Evolutionary conservation across 2,888 invertebrate genomes (phyloP), one percentile per base, ranked within the genome.

Genomic region (Papilio demoleus): DNA sequence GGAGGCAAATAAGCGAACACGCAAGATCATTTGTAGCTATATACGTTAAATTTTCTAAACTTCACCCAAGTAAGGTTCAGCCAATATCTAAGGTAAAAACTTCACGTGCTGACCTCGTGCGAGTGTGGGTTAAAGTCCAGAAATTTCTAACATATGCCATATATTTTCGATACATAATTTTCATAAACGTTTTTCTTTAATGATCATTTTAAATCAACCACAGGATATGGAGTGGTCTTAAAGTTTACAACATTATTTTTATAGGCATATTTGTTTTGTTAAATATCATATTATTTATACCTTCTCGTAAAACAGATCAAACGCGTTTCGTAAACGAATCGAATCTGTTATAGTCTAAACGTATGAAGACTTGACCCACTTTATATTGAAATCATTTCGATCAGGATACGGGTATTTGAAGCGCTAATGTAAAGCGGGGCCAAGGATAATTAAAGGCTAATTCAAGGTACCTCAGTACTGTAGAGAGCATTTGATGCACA

Each of bases 231-330:
- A 1, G 53, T 53, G 1, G 9, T n/a, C n/a, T 2, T 24, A 27
- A n/a, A 31, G 3, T 56, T 31, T 17, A 56, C 53, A 17, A 59
- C 19, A 17, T 47, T 65, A n/a, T 34, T 17, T 65, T 45, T 47
- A 31, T 34, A 42, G 42, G 19, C 22, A 17, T 65, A 65, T 67
- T 12, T 27, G 40, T 53, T 31, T 14, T 53, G 61, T 67, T 56
- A 62, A 45, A 14, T 67, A 42, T 42, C 34, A 34, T n/a, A 62
- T 62, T 56, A 67, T 62, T 67, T 67, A 62, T 31, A 56, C 24
- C n/a, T 31, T 8, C 17, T 58, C 62, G 67, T 67, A 56, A 67
- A 67, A 62, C 34, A 67, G 62, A 62, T 67, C 67, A 67, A 67
- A 67, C 56, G 62, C 56, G 19, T 62, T 67, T 67, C 38, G 67